These are phyloP conservation scores for Trichosurus vulpecula DNA, from an alignment of 2,797 vertebrate species.

Conservation along the genomic window DNA sequence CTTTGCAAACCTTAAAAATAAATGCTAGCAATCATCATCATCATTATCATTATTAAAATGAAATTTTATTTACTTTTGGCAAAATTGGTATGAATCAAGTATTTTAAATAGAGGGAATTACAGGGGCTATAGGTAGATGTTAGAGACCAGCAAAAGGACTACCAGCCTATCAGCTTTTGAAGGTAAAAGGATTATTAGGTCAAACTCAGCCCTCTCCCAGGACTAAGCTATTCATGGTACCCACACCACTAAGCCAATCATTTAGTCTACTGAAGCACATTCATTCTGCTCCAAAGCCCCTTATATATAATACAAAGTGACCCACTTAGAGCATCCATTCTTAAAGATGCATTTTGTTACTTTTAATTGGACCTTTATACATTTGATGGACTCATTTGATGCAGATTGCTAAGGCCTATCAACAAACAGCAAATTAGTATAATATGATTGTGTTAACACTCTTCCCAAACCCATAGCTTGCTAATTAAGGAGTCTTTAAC, in stretches of 20 bases:
- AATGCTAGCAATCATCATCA: not conserved
- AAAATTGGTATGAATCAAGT: not conserved
- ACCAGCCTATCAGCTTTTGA: not conserved
- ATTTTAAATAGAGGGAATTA: not conserved
- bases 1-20: not conserved
- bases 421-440: not conserved
- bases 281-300: not conserved
- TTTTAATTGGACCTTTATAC: not conserved
- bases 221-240: not conserved
- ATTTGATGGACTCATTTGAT: not conserved
- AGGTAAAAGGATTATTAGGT: conserved; percentile 21
- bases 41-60: conserved; percentile 37
- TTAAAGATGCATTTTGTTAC: conserved; percentile 29
- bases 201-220: not conserved
- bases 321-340: conserved; percentile 14
- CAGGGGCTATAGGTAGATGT: not conserved
- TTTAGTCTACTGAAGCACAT: not conserved
- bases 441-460: not conserved
- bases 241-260: not conserved
- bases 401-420: not conserved
- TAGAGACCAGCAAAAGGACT: not conserved
- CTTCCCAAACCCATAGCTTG: not conserved
- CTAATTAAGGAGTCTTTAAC: not conserved
- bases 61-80: not conserved
- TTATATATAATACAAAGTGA: not conserved